A percentile compares a stretch with the other conserved stretches of the same genome.
Conservation (phyloP, 2,797 vertebrate species). For the Acanthis flammea region DNA sequence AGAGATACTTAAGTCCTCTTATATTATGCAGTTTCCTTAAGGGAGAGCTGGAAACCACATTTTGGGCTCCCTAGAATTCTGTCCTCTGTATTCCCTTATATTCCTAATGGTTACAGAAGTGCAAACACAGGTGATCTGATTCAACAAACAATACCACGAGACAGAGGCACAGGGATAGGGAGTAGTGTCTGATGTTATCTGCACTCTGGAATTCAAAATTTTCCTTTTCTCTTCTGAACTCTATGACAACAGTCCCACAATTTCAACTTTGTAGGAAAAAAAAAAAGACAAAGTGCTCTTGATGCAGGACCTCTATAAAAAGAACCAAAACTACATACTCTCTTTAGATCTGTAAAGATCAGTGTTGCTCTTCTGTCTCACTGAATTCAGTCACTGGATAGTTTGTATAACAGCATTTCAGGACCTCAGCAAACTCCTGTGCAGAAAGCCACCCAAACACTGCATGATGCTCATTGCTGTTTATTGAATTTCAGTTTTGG, state of each 20-base stretch:
- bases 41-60: neutral
- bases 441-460: neutral
- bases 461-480: neutral
- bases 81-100: neutral
- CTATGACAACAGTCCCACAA: neutral
- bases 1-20: neutral
- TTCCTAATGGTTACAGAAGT: neutral
- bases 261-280: neutral
- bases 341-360: neutral
- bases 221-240: neutral
- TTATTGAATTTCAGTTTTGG: neutral
- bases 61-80: neutral
- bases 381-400: neutral
- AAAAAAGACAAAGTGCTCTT: neutral
- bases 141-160: neutral
- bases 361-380: neutral
- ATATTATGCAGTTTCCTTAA: neutral
- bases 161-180: neutral
- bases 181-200: neutral
- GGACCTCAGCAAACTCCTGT: neutral
- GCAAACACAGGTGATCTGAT: neutral
- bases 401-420: neutral
- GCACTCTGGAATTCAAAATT: neutral
- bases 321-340: neutral
- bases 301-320: neutral